A percentile compares a stretch with the other conserved stretches of the same genome.
Conservation (phyloP, 1,140 invertebrate species). For the Hyphantria cunea region DNA sequence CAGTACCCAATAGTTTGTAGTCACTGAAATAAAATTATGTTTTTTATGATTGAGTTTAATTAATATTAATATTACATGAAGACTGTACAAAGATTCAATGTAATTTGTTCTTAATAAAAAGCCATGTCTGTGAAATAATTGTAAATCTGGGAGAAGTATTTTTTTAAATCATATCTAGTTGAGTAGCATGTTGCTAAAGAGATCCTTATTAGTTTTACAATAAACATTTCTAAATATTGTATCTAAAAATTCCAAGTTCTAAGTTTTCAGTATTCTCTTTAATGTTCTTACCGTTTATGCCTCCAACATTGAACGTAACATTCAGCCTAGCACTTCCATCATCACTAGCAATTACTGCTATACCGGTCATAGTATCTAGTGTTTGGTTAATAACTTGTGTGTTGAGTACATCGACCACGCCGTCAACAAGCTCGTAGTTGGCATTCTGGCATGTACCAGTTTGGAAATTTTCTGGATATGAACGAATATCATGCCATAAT, state of each 20-base stretch:
- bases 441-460: conserved; percentile 54
- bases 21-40: conserved; percentile 37
- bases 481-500: conserved; percentile 63
- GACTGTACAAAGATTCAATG: no score
- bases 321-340: conserved; percentile 51
- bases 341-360: conserved; percentile 35
- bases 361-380: conserved; percentile 46
- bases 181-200: no score
- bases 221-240: no score
- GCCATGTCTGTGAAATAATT: no score
- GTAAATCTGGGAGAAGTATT: no score
- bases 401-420: conserved; percentile 48
- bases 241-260: no score
- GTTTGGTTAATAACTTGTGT: conserved; percentile 56
- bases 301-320: conserved; percentile 60
- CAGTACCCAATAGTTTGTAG: conserved; percentile 73
- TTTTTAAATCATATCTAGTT: no score
- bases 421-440: conserved; percentile 34
- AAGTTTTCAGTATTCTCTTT: no score
- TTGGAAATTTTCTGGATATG: conserved; percentile 57
- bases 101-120: no score
- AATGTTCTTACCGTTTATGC: conserved; percentile 7
- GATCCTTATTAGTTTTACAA: no score
- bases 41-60: no score
- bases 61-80: no score